Base-by-base conservation (phyloP, 1,140 invertebrate species). In the Apis laboriosa region DNA sequence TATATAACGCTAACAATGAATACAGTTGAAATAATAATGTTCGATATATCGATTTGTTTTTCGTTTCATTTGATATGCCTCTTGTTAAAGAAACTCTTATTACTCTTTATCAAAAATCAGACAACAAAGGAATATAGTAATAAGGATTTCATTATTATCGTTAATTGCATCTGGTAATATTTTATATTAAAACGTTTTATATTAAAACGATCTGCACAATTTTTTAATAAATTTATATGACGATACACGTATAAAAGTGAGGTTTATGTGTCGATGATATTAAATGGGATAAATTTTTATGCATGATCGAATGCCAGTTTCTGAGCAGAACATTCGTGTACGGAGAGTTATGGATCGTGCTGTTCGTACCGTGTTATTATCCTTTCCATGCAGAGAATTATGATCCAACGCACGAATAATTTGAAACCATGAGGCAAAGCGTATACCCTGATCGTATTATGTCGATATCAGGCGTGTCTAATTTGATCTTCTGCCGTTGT, bases 371-470 rank as follows among this genome's bases (percentile, higher is more conserved):
- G 19, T 56, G 61, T 67, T 82, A 82, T 82, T 83, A 83, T 78
- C 81, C 67, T 72, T 75, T 43, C 13, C 71, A 68, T 63, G 70
- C 51, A n/a, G 21, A 34, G 60, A 80, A 80, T 84, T 84, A 80
- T 56, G 53, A 61, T 34, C 17, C 55, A 67, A 80, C 43, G 70
- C 76, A 60, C 34, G 77, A 79, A 73, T 73, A 79, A 84, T 80
- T 67, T 21, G 60, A 84, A 75, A 75, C 34, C 55, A 24, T 70
- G 56, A 28, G 34, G 21, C 34, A 67, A 49, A 15, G 51, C 34
- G 63, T 61, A 55, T 60, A 71, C 55, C n/a, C 11, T 13, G 49
- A 58, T 72, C 66, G 28, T n/a, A 82, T 77, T 77, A 70, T 56
- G 43, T 12, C 24, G 24, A 74, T 58, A 61, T 21, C 19, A 74